These are phyloP conservation scores for Sycobia sp. DNA, from an alignment of 1,140 invertebrate genomes.

Conservation along the genomic window DNA sequence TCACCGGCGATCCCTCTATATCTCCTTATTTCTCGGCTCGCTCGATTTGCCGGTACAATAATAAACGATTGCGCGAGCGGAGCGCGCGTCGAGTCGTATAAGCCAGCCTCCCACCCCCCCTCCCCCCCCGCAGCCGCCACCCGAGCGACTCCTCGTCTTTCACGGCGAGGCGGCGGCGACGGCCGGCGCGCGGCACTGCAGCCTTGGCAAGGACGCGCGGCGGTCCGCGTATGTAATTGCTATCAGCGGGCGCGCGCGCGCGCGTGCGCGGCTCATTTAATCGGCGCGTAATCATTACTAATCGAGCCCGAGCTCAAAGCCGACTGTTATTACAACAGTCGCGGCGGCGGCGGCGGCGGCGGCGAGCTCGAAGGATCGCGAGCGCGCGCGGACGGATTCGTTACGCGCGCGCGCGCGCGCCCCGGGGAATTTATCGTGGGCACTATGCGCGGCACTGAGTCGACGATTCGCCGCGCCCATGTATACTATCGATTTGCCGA, in stretches of 20 bases:
- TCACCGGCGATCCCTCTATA: no score
- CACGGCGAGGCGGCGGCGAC: no score
- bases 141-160: conserved; percentile 38
- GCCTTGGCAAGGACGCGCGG: conserved; percentile 58
- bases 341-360: neutral
- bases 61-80: conserved; percentile 19
- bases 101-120: no score
- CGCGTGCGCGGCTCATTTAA: conserved; percentile 54
- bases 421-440: no score
- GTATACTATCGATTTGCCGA: no score
- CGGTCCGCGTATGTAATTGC: no score
- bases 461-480: no score
- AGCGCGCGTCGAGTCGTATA: conserved; percentile 19
- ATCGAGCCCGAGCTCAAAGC: conserved; percentile 51
- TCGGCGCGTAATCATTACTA: conserved; percentile 55
- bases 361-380: neutral
- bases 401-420: no score
- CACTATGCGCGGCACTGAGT: no score
- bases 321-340: conserved; percentile 50
- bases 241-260: neutral
- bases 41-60: conserved; percentile 19
- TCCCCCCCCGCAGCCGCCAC: no score
- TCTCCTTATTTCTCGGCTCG: no score
- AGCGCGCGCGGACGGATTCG: no score
- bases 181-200: conserved; percentile 37